These are phyloP conservation scores for Iguana delicatissima DNA, from an alignment of 2,797 vertebrate genomes.

Conservation along the genomic window DNA sequence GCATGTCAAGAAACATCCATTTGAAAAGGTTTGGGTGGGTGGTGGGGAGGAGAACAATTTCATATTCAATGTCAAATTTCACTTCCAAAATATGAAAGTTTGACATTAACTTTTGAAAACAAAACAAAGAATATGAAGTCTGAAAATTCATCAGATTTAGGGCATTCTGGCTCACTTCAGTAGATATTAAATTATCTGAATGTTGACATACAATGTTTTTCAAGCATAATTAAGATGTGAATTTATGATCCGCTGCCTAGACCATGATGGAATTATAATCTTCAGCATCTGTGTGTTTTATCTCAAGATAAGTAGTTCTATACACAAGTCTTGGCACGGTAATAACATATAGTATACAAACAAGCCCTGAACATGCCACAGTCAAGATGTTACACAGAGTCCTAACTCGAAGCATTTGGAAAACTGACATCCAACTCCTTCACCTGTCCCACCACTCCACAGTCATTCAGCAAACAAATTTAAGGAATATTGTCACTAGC, in stretches of 20 bases:
- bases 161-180: background rate
- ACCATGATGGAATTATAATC: background rate
- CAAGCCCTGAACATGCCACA: background rate
- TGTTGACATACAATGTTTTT: background rate
- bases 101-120: background rate
- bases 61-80: background rate
- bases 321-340: background rate
- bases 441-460: constrained; percentile 27
- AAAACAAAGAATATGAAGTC: background rate
- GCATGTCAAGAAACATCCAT: background rate
- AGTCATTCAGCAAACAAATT: constrained; percentile 45
- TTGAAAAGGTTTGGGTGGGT: background rate
- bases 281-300: background rate
- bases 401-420: constrained; percentile 33
- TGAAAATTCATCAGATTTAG: background rate
- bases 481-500: constrained; percentile 12
- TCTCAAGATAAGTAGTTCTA: background rate
- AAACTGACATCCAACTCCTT: constrained; percentile 49
- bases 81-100: background rate
- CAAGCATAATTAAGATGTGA: background rate
- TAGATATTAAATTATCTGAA: background rate
- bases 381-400: background rate
- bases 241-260: too few species aligned
- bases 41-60: background rate
- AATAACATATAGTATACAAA: background rate